Evolutionary conservation across 2,113 vertebrate genomes (phyloP).

Genomic region (Triplophysa siluroides): DNA sequence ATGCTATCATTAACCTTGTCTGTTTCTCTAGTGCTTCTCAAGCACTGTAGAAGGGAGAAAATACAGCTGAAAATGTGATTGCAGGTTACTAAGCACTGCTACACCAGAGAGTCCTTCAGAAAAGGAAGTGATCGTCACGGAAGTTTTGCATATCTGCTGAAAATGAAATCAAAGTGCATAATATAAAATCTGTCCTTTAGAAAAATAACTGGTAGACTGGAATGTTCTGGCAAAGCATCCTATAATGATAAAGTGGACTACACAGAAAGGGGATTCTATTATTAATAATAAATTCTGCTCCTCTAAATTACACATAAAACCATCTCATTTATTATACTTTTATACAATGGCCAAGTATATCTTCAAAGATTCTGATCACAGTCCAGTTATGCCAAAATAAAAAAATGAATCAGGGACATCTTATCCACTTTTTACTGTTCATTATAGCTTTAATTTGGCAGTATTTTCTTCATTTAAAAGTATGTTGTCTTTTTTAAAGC

Average conservation of each 20-base stretch:
- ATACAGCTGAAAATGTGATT: slow-evolving; percentile 5
- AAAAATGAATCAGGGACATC: slow-evolving; percentile 16
- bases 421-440: slow-evolving; percentile 1
- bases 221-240: slow-evolving; percentile 28
- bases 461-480: background rate
- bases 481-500: background rate
- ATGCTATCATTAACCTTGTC: slow-evolving; percentile 9
- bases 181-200: background rate
- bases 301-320: slow-evolving; percentile 34
- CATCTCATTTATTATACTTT: slow-evolving; percentile 26
- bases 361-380: background rate
- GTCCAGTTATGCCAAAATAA: background rate
- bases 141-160: background rate
- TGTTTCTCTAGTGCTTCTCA: background rate
- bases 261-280: slow-evolving; percentile 31
- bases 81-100: slow-evolving; percentile 8
- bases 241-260: slow-evolving; percentile 19
- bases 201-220: background rate
- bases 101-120: background rate
- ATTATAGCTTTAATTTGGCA: background rate
- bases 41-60: background rate
- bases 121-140: background rate
- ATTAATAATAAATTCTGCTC: slow-evolving; percentile 47
- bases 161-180: background rate
- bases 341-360: slow-evolving; percentile 15